Conservation (phyloP, 2,888 invertebrate genomes). For the Ligdia adustata region DNA sequence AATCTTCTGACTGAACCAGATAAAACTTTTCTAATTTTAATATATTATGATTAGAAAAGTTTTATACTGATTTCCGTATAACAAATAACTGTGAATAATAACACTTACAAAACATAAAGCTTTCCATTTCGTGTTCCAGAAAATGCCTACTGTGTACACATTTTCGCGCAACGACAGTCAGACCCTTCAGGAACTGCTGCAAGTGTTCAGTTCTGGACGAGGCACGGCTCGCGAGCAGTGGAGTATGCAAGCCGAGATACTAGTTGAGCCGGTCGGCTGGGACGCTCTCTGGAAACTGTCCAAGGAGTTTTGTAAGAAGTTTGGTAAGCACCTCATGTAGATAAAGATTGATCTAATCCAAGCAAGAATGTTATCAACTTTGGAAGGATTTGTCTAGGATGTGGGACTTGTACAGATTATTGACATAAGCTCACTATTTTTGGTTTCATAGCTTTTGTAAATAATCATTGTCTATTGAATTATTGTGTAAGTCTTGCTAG, state of each 20-base stretch:
- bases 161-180: constrained; percentile 70
- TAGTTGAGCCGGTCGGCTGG: constrained; percentile 87
- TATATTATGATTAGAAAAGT: no score
- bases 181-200: constrained; percentile 58
- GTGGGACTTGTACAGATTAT: no score
- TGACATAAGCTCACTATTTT: no score
- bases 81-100: no score
- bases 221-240: constrained; percentile 73
- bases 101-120: background rate
- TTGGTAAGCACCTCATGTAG: constrained; percentile 58
- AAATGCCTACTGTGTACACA: constrained; percentile 73
- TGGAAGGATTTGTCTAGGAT: no score
- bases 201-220: constrained; percentile 64
- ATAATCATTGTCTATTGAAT: background rate
- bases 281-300: constrained; percentile 89
- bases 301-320: constrained; percentile 84
- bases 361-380: background rate
- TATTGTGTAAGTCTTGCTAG: no score
- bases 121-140: constrained; percentile 6
- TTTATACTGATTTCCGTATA: no score
- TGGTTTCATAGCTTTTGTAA: background rate
- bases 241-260: constrained; percentile 78
- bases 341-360: background rate
- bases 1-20: no score
- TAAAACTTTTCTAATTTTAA: no score